Evolutionary conservation across 2,888 invertebrate species (phyloP), one percentile per base, ranked within the genome.

Genomic region (Carcina quercana): DNA sequence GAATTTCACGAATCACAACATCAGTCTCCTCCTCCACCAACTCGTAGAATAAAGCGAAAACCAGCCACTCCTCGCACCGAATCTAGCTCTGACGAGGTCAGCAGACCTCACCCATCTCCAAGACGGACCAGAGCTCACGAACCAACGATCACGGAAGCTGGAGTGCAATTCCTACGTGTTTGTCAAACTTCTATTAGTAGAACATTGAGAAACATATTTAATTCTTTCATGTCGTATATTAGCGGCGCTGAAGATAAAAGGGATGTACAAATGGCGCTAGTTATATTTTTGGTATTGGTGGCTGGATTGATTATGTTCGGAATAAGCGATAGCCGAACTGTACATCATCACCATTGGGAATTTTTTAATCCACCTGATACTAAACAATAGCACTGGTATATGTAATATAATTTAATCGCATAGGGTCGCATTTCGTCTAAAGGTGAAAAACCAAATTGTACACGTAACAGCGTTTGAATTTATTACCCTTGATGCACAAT

Each of bases 291-390:
- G 37, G 87, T 95, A 30, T 79, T 95, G 41, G 87, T 95, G 20
- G 91, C 92, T 30, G 92, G 91, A 10, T 83, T 95, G 37, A 86
- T 95, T 40, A 85, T 95, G 69, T 86, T 93, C 43, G 89, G 92
- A 30, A 86, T 91, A 37, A 90, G 91, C 38, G 89, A 89, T 43
- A 88, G 89, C 40, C 87, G 90, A 34, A 89, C 90, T 29, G 87
- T 92, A 44, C 93, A 94, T 62, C 89, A 91, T 50, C 92, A 93
- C 63, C 94, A 94, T 52, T 94, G 94, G 94, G 94, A 94, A 65
- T 94, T 91, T 67, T 92, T 94, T 53, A 94, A 94, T 76, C 94
- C 94, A 7, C 94, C 94, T 5, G 89, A 88, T 39, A 87, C 82
- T 21, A 84, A 86, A 29, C 72, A 72, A 34, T 79, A 12, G 12